Evolutionary conservation across 2,797 vertebrate species (phyloP), one percentile per base, ranked within the genome.

Genomic region (Chaetophractus vellerosus): DNA sequence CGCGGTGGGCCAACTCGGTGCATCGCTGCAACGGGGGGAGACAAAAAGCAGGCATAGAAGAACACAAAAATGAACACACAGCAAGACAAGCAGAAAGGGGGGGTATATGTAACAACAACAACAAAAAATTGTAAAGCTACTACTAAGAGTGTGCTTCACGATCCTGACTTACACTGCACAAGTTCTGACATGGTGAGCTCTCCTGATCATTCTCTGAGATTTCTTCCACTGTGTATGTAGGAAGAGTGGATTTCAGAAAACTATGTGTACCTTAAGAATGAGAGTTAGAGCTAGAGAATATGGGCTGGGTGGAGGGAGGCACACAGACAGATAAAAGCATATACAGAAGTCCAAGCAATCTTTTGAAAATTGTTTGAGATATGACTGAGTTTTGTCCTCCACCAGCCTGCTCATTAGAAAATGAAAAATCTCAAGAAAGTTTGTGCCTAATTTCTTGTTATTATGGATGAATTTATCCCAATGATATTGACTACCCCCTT

Each of bases 101-200:
- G n/a, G n/a, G n/a, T n/a, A n/a, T n/a, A n/a, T n/a, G n/a, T n/a
- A n/a, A n/a, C n/a, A n/a, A n/a, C n/a, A n/a, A n/a, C n/a, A n/a
- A n/a, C n/a, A n/a, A n/a, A n/a, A 87, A 83, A 91, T 86, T 90
- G 28, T 88, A 63, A 96, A 79, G 45, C 24, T 26, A 72, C 68
- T 93, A 33, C 90, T 95, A 61, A 90, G 94, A 83, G 74, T 45
- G 75, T 45, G 45, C 64, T 95, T 95, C 48, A 84, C n/a, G 93
- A 45, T 86, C 15, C 64, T 80, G 28, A 38, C 64, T 74, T 57
- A 79, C 0, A 16, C 59, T 93, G 2, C 48, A 19, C 9, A 80
- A 48, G 61, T 84, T 93, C 48, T 57, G 41, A 68, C 38, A 48
- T 59, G 64, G 45, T 48, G 61, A 81, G 41, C 59, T 84, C 9